phyloP scores from a whole-genome alignment of 2,797 vertebrate genomes.

The Pipistrellus kuhlii region DNA sequence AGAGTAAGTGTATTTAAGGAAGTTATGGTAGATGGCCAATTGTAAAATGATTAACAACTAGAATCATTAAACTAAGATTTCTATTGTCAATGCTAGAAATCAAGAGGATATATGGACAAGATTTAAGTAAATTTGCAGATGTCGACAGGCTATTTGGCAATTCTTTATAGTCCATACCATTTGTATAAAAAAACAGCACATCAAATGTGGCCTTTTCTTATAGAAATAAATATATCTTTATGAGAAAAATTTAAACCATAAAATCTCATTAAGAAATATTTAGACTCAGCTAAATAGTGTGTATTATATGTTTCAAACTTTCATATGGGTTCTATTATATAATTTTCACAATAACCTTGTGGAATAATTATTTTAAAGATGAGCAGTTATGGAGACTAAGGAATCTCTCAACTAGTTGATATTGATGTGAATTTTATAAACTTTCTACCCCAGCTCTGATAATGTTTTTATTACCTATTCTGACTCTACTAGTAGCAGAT shows the following conservation, averaged over 20 bases:
- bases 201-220: neutral
- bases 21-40: neutral
- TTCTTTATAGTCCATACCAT: neutral
- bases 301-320: neutral
- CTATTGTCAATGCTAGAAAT: neutral
- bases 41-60: neutral
- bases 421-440: neutral
- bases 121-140: neutral
- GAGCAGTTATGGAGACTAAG: neutral
- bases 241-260: neutral
- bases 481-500: neutral
- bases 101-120: neutral
- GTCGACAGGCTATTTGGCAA: neutral
- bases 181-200: neutral
- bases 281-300: neutral
- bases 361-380: neutral
- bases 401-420: neutral
- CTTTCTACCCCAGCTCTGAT: neutral
- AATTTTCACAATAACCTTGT: neutral
- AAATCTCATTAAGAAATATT: constrained; percentile 30
- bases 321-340: neutral
- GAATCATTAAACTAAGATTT: neutral
- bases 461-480: neutral
- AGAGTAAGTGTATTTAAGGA: neutral
- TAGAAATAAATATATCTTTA: neutral